Evolutionary conservation across 2,113 vertebrate species (phyloP).

Genomic region (Thermophis baileyi): DNA sequence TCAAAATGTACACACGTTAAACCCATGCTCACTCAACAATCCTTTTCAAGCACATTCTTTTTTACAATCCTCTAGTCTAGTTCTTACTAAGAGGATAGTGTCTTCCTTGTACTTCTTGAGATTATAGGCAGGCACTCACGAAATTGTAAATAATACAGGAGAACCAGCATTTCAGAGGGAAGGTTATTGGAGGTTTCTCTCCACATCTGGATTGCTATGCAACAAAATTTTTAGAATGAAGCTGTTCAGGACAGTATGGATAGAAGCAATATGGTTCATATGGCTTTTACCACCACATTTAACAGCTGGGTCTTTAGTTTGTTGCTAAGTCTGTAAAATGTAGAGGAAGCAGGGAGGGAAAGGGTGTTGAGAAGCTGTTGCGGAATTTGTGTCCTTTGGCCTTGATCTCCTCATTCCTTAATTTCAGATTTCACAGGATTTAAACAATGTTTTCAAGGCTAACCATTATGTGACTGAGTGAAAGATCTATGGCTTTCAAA

Average conservation of each 20-base stretch:
- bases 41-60: background rate
- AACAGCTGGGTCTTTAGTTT: background rate
- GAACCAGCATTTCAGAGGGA: no score
- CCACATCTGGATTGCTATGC: background rate
- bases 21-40: background rate
- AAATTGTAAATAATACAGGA: background rate
- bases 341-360: background rate
- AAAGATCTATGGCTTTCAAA: background rate
- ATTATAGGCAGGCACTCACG: background rate
- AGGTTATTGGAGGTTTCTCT: background rate
- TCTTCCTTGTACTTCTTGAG: background rate
- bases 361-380: background rate
- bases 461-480: background rate
- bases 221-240: background rate
- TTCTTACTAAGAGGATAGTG: background rate
- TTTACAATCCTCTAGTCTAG: background rate
- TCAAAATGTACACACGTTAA: background rate
- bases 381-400: background rate
- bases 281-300: background rate
- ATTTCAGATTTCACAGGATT: background rate
- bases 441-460: background rate
- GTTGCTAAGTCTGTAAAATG: background rate
- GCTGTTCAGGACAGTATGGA: background rate
- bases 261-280: background rate
- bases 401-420: background rate